Conservation (phyloP, 1,140 invertebrate genomes). For the Plectrocnemia conspersa region DNA sequence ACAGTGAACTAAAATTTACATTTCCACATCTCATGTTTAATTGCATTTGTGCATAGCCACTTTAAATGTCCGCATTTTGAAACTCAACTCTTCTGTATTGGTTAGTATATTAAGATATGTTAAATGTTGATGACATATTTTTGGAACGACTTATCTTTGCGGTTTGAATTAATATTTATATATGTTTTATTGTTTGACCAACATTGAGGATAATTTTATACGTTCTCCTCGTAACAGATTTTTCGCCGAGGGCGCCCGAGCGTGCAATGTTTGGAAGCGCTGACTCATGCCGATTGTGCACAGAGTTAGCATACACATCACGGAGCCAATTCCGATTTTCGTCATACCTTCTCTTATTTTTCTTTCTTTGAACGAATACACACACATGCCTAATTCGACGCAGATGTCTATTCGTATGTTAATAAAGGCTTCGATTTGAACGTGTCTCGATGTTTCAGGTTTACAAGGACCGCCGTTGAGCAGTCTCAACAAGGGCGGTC, state of each 20-base stretch:
- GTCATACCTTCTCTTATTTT: slow-evolving; percentile 23
- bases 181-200: too few species aligned
- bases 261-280: not conserved
- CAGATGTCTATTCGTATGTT: slow-evolving; percentile 20
- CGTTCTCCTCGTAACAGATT: too few species aligned
- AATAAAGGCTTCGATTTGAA: slow-evolving; percentile 12
- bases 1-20: too few species aligned
- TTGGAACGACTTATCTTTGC: too few species aligned
- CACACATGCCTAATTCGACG: slow-evolving; percentile 19
- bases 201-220: too few species aligned
- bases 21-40: too few species aligned
- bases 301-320: slow-evolving; percentile 25
- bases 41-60: too few species aligned
- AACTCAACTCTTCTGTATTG: too few species aligned
- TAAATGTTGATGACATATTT: too few species aligned
- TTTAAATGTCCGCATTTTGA: too few species aligned
- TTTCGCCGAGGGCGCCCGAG: not conserved
- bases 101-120: too few species aligned
- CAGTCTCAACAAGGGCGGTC: slow-evolving; percentile 66
- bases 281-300: not conserved
- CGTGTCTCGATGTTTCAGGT: slow-evolving; percentile 49
- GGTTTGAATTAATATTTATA: too few species aligned
- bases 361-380: slow-evolving; percentile 6
- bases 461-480: slow-evolving; percentile 75
- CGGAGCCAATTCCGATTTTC: slow-evolving; percentile 29